Evolutionary conservation across 2,797 vertebrate genomes (phyloP), one percentile per base, ranked within the genome.

Genomic region (Darevskia nairensis): DNA sequence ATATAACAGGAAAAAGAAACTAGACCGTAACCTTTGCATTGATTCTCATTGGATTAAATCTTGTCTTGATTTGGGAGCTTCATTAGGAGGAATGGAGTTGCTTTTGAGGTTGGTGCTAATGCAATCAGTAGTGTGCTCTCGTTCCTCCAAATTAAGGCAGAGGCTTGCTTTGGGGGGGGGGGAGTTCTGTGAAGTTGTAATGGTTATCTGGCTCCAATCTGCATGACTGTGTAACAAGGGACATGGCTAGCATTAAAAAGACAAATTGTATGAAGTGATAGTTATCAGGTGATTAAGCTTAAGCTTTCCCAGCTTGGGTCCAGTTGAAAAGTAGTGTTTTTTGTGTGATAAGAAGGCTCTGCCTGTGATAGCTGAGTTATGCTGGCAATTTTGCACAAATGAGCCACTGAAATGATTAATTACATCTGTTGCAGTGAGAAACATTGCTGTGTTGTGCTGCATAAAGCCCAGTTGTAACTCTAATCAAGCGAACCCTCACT

Each of bases 251-350:
- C 19, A 85, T 76, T 85, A 76, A 85, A 82, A 77, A 85, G 71
- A 59, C 71, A 82, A 86, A 85, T 68, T 82, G 61, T 71, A 81
- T 55, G 44, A 75, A 89, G 84, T 69, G 79, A 86, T 81, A 82
- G 61, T 86, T 82, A 81, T 85, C 78, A 68, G 79, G 71, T 85
- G 79, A 89, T 86, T 76, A 89, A 75, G 76, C 82, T 72, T 84
- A 59, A 84, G 35, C 64, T 86, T 71, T 66, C 78, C 69, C 50
- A 59, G 78, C 35, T 81, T 77, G 78, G 25, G 81, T 89, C 71
- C 71, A 41, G 44, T 83, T 69, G 27, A 59, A 71, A 59, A 27
- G 50, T 44, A 15, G 69, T 55, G 32, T 61, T 66, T n/a, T 50
- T 66, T 55, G 17, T 68, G 84, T 6, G 88, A 82, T 86, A 85